Evolutionary conservation across 2,113 vertebrate genomes (phyloP), one percentile per base, ranked within the genome.

Genomic region (Zosterops borbonicus): DNA sequence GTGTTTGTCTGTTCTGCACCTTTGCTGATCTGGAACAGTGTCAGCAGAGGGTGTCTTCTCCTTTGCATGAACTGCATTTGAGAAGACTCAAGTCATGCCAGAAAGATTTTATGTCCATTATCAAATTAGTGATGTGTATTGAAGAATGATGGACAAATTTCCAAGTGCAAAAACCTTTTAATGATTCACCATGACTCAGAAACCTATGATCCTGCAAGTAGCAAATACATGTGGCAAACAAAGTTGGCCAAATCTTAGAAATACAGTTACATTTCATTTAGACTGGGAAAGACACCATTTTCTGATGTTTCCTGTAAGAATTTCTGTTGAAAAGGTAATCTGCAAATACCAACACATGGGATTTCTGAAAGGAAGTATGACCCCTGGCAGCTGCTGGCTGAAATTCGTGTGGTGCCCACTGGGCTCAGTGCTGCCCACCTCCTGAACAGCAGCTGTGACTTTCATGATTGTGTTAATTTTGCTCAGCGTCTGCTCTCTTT

Each of bases 361-460:
- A 60, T 79, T 92, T 79, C 59, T 86, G 90, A 87, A 79, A 80
- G 92, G 78, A 88, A 81, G 73, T 18, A 92, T 42, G 73, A 86
- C 84, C 78, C 37, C 37, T 76, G 67, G 85, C 85, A 96, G 88
- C 85, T 93, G 90, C 85, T 90, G 85, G 37, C 47, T 76, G 92
- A 68, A 64, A 88, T 3, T 39, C 20, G n/a, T 46, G 12, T 55
- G 69, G 58, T 82, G 59, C n/a, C 87, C 23, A 14, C 5, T 1
- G 14, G 59, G 65, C 74, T 79, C 78, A 49, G n/a, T 25, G n/a
- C 75, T 95, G 90, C 59, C 84, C 59, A 79, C 85, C 63, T 92
- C 82, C 85, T 46, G 90, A 90, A 80, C 37, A 81, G 67, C 95
- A 95, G 92, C 92, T 95, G 92, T 70, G 89, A 55, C 50, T 88